Base-by-base conservation (phyloP, 2,888 invertebrate species). In the Ypsolopha sequella region DNA sequence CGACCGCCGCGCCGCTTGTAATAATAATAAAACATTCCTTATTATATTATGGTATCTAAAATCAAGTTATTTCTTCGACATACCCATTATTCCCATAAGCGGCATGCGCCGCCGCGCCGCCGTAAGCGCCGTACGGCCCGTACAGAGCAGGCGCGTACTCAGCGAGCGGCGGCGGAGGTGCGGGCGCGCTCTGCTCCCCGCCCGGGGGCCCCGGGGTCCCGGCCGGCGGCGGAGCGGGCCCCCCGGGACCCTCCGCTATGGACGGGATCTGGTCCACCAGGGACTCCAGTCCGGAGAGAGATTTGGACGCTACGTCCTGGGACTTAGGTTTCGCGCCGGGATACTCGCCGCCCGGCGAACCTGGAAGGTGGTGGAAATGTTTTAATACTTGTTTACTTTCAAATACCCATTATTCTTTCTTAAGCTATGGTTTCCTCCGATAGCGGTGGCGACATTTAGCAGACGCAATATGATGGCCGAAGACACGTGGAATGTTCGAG, bases 231-330 rank as follows among this genome's bases (percentile, higher is more conserved):
- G 47, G 54, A 2, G 24, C 55, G 59, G 61, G 63, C 36, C 55
- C 61, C 46, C 58, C 62, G 52, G 89, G 91, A 6, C 92, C 92
- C 63, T 95, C 95, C 52, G 93, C 91, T 76, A 95, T 93, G 64
- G 94, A 93, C 50, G 95, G 96, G 77, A 96, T 96, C 88, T 96
- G 96, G 84, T 96, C 95, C 57, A 96, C 95, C 48, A 96, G 88
- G 43, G 95, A 95, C 77, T 96, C 95, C 47, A 96, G 87, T 14
- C 95, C 96, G 13, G 95, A 95, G 48, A 95, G 85, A 62, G 94
- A 94, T 73, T 95, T 95, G 35, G 94, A 92, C n/a, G 95, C 91
- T 38, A 95, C 93, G 79, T 95, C 95, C 66, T 92, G 92, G 0
- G 79, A 58, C 55, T 82, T 80, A 9, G 74, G 73, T 69, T 81